These are phyloP conservation scores for Urosaurus nigricauda DNA, from an alignment of 2,797 vertebrate species.

Conservation along the genomic window DNA sequence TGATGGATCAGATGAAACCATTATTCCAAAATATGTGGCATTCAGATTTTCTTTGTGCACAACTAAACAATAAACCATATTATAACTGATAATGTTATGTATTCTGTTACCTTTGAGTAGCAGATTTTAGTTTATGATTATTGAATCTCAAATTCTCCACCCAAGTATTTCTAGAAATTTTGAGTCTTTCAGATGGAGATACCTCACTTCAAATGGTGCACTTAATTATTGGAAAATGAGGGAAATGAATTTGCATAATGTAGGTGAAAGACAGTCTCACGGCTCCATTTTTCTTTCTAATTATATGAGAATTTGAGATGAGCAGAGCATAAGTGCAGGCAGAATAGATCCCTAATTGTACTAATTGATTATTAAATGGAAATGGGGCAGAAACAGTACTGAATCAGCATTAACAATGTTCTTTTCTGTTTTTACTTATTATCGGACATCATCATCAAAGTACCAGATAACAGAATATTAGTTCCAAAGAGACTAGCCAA, in stretches of 20 bases:
- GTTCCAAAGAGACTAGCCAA: conserved; percentile 24
- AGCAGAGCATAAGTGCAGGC: conserved; percentile 31
- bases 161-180: conserved; percentile 38
- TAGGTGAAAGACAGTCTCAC: conserved; percentile 38
- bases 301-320: conserved; percentile 45
- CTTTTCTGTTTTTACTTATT: not conserved
- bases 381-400: conserved; percentile 23
- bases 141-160: conserved; percentile 2
- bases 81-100: not conserved
- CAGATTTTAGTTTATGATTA: conserved; percentile 21
- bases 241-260: conserved; percentile 38
- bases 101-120: not conserved
- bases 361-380: conserved; percentile 52
- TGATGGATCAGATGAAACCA: not conserved
- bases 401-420: conserved; percentile 26
- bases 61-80: not conserved
- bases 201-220: conserved; percentile 52
- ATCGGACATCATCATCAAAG: conserved; percentile 43
- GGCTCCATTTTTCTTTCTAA: conserved; percentile 63
- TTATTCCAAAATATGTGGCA: not conserved
- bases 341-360: conserved; percentile 47
- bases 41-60: not conserved
- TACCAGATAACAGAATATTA: conserved; percentile 6
- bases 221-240: conserved; percentile 56
- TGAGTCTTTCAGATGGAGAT: conserved; percentile 37